These are phyloP conservation scores for Drosophila sucinea DNA, from an alignment of 1,140 invertebrate genomes.

Conservation along the genomic window DNA sequence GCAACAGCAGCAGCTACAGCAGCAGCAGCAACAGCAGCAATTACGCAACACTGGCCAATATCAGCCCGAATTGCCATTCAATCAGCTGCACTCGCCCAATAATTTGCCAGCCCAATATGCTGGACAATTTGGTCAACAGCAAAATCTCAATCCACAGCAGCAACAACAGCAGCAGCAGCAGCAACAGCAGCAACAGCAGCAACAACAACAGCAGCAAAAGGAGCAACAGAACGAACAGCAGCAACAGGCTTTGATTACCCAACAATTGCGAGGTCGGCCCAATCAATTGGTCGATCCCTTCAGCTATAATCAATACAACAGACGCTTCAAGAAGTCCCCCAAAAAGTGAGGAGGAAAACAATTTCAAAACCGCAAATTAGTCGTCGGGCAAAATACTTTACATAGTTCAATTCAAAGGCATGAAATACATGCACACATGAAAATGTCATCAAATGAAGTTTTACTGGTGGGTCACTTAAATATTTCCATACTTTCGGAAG, in stretches of 20 bases:
- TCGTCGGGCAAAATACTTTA: constrained; percentile 12
- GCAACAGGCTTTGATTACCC: constrained; percentile 72
- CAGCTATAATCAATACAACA: constrained; percentile 75
- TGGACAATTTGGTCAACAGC: constrained; percentile 64
- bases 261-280: constrained; percentile 70
- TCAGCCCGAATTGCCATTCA: constrained; percentile 67
- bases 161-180: constrained; percentile 54
- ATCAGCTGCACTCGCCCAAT: constrained; percentile 47
- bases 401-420: constrained; percentile 69
- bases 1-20: constrained; percentile 53
- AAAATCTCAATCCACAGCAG: constrained; percentile 64
- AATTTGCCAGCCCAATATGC: constrained; percentile 65
- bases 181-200: constrained; percentile 63
- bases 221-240: constrained; percentile 69
- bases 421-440: constrained; percentile 76
- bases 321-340: constrained; percentile 78
- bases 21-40: constrained; percentile 56
- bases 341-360: constrained; percentile 21
- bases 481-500: too few relatives aligned
- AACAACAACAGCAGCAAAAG: constrained; percentile 64
- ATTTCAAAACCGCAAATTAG: constrained; percentile 46
- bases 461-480: too few relatives aligned
- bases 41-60: constrained; percentile 66
- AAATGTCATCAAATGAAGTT: constrained; percentile 45
- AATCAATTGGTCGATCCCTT: constrained; percentile 75